Conservation (phyloP, 2,113 vertebrate species). For the Zingel zingel region DNA sequence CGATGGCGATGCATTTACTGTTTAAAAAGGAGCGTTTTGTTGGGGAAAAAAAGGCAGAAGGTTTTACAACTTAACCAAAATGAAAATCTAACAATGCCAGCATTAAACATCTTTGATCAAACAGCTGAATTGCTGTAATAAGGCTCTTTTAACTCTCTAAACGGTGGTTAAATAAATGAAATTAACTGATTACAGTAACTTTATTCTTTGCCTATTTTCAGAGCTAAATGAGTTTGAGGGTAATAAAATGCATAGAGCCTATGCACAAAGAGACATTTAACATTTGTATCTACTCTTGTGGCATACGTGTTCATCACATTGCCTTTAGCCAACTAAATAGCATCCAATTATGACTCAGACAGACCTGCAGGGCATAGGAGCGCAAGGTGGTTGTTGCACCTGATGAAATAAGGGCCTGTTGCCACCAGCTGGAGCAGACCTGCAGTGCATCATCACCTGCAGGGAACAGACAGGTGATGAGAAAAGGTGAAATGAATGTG, state of each 20-base stretch:
- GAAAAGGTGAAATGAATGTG: constrained; percentile 41
- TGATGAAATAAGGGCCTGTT: constrained; percentile 74
- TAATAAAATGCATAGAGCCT: constrained; percentile 30
- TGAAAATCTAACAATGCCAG: constrained; percentile 10
- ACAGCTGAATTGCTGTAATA: constrained; percentile 34
- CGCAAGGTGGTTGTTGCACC: constrained; percentile 25
- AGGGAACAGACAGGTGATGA: constrained; percentile 63
- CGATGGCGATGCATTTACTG: constrained; percentile 2
- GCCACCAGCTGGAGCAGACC: constrained; percentile 81
- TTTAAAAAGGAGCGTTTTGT: not conserved
- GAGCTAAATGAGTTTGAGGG: constrained; percentile 31
- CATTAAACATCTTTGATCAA: constrained; percentile 25
- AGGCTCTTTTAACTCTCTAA: constrained; percentile 46
- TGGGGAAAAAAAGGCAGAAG: not conserved
- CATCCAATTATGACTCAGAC: constrained; percentile 33
- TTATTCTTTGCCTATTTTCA: constrained; percentile 21
- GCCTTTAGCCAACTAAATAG: constrained; percentile 10
- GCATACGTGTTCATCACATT: constrained; percentile 34
- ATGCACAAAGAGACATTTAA: constrained; percentile 20
- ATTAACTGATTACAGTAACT: constrained; percentile 36
- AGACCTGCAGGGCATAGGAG: constrained; percentile 35
- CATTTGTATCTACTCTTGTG: constrained; percentile 25
- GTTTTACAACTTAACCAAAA: constrained; percentile 11
- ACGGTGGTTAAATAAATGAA: constrained; percentile 48
- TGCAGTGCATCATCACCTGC: constrained; percentile 80